Percentiles rank a stretch among this genome's conserved stretches.
Conservation (phyloP, 2,888 invertebrate genomes). For the Netelia melanura region DNA sequence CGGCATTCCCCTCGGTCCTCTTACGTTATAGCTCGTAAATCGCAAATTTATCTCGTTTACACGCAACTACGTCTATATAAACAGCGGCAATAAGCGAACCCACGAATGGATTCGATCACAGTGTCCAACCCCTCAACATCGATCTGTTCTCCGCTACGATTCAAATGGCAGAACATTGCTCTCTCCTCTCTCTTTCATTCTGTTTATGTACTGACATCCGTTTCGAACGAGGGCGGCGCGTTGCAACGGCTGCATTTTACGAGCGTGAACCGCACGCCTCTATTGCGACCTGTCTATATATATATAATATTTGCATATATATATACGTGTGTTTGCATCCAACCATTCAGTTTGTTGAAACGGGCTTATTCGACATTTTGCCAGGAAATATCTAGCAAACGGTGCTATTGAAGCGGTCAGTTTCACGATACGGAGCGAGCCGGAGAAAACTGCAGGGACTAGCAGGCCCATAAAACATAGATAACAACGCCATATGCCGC, state of each 20-base stretch:
- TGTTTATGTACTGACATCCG: constrained; percentile 35
- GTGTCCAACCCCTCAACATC: constrained; percentile 16
- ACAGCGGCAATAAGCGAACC: constrained; percentile 38
- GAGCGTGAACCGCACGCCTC: constrained; percentile 46
- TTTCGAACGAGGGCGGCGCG: constrained; percentile 14
- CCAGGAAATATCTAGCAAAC: background rate
- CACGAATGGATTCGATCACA: constrained; percentile 48
- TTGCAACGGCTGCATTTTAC: constrained; percentile 64
- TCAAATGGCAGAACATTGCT: constrained; percentile 37
- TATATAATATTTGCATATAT: constrained; percentile 18
- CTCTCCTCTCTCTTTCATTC: constrained; percentile 11
- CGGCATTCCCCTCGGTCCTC: background rate
- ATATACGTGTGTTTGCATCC: background rate
- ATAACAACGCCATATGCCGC: constrained; percentile 43
- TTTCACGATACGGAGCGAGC: constrained; percentile 4
- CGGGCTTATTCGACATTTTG: constrained; percentile 32
- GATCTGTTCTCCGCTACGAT: constrained; percentile 46
- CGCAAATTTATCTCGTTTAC: constrained; percentile 14
- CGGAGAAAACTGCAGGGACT: constrained; percentile 20
- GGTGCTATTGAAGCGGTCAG: constrained; percentile 9
- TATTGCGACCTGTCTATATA: constrained; percentile 3
- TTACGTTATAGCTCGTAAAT: constrained; percentile 9
- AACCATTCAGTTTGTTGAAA: constrained; percentile 11
- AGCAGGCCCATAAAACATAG: constrained; percentile 25
- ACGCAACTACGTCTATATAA: constrained; percentile 11